These are phyloP conservation scores for Scaptomyza hsui DNA, from an alignment of 1,140 invertebrate genomes.

Conservation along the genomic window DNA sequence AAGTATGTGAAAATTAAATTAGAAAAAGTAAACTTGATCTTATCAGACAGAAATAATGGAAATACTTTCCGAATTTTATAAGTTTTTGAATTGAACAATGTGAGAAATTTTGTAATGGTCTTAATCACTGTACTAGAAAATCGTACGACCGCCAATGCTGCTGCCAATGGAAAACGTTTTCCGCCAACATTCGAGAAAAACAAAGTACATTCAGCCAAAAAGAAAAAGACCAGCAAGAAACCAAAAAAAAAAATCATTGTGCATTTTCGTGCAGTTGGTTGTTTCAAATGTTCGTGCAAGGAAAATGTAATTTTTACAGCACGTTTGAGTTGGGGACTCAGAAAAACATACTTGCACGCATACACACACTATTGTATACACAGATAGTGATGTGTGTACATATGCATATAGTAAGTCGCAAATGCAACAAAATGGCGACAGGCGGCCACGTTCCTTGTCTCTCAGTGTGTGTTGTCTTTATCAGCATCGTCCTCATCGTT, in stretches of 20 bases:
- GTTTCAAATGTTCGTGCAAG: conserved; percentile 71
- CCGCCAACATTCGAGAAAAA: conserved; percentile 38
- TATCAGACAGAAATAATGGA: too few species aligned
- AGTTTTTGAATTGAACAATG: too few species aligned
- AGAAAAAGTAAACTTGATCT: too few species aligned
- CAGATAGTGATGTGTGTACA: conserved; percentile 9
- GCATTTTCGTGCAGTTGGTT: conserved; percentile 74
- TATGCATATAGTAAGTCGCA: conserved; percentile 71
- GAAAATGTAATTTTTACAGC: conserved; percentile 79
- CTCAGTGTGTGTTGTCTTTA: conserved; percentile 70
- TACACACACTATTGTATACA: background rate
- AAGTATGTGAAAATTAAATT: too few species aligned
- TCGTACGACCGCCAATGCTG: conserved; percentile 21
- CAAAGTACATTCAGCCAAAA: conserved; percentile 36
- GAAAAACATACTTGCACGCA: too few species aligned
- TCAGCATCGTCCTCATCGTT: conserved; percentile 65
- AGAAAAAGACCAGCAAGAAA: conserved; percentile 11
- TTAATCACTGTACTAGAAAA: conserved; percentile 43
- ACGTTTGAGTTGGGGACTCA: conserved; percentile 53
- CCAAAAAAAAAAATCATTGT: conserved; percentile 60
- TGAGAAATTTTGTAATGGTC: background rate
- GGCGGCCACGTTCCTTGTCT: conserved; percentile 56
- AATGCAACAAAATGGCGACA: conserved; percentile 79
- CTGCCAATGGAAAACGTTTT: conserved; percentile 52
- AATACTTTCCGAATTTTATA: too few species aligned